A percentile compares a stretch with the other conserved stretches of the same genome.
These are phyloP conservation scores for Thermophis baileyi DNA, from an alignment of 2,113 vertebrate genomes.

Conservation along the genomic window DNA sequence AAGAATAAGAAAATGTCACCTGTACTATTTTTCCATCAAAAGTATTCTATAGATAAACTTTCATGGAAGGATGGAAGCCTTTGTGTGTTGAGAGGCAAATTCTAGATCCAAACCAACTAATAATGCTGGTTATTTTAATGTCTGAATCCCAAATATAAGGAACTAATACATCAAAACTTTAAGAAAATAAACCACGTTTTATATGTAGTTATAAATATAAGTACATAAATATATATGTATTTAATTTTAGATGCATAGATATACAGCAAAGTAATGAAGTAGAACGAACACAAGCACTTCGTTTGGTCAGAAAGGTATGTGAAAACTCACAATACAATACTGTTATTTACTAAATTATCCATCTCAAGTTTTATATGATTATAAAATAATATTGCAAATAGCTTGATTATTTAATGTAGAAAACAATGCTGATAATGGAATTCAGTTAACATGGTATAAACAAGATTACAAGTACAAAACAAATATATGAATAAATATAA, in stretches of 20 bases:
- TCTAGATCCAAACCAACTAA: not conserved
- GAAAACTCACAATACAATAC: not conserved
- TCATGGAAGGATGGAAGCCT: not conserved
- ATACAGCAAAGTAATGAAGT: conserved; percentile 99
- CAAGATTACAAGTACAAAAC: not conserved
- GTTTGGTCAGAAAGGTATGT: conserved; percentile 94
- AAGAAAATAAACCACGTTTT: not conserved
- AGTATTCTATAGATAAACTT: not conserved
- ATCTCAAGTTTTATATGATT: not conserved
- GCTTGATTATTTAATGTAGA: not conserved
- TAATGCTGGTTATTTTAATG: not conserved
- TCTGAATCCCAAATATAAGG: accelerated
- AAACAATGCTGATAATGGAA: not conserved
- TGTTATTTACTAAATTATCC: not conserved
- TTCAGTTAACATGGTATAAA: not conserved
- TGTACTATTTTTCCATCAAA: not conserved
- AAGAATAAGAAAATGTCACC: not conserved
- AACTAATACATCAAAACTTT: not conserved
- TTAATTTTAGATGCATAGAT: conserved; percentile 89
- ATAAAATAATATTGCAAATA: not conserved
- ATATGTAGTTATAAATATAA: not conserved
- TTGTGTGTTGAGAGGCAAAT: not conserved
- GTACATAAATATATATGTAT: not conserved
- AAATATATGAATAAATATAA: not conserved
- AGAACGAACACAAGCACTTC: conserved; percentile 95